Base-by-base conservation (phyloP, 2,113 vertebrate genomes). In the Ceyx cyanopectus region DNA sequence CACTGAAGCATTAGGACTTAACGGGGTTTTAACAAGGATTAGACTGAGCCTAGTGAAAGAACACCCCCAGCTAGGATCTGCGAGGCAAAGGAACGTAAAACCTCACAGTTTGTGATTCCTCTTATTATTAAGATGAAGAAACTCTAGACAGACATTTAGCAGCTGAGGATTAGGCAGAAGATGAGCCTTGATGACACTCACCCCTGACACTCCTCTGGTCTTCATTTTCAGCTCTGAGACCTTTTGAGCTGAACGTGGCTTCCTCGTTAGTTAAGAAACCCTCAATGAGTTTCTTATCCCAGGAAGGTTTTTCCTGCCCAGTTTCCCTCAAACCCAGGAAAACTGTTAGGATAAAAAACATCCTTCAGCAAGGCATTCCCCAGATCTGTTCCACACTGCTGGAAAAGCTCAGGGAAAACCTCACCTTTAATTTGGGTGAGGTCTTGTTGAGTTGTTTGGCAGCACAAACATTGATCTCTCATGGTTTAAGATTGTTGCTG, bases 11-110 rank as follows among this genome's bases (percentile, higher is more conserved):
- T 8, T 65, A 41, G 81, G 94, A 77, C 63, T 94, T 94, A 92
- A 32, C 51, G 57, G 94, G 85, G 41, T 61, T 85, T 93, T 82
- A 8, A 41, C 61, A 85, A 82, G 93, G 90, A 87, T 95, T 92
- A 95, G 60, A 4, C 17, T 43, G 62, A 82, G 69, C 0, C 1
- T 40, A 72, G 66, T 76, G 91, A 81, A 82, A 95, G 92, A 87
- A 87, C 87, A 95, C 41, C 82, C 87, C 56, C 82, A 91, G 78
- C 89, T 26, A 60, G 66, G 61, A 85, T 65, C 69, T 68, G 13
- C 45, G 7, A 1, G 0, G 81, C 60, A 85, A 89, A 87, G 67
- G 85, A 89, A 79, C 21, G 81, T 21, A 75, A 87, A 95, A 50
- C 84, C 81, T 85, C 63, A 45, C 45, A 45, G 54, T 79, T 67